phyloP scores from a whole-genome alignment of 2,797 vertebrate genomes.

The Macroramphosus scolopax region DNA sequence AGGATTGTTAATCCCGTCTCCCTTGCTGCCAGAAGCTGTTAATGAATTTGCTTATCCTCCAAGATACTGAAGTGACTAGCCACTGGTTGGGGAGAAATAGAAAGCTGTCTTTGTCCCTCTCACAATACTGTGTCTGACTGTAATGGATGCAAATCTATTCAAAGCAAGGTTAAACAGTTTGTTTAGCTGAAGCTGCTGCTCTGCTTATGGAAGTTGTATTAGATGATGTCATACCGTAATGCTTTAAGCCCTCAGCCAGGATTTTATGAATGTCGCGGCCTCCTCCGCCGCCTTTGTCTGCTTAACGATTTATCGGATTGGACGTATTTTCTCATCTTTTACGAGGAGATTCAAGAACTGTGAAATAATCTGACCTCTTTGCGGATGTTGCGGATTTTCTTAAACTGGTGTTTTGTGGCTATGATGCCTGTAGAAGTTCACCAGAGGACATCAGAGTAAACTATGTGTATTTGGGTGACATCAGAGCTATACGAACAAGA shows the following conservation, averaged over 20 bases:
- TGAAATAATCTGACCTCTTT: too few relatives aligned
- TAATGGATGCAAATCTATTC: conserved; percentile 75
- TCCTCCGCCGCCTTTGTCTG: conserved; percentile 24
- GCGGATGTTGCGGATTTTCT: too few relatives aligned
- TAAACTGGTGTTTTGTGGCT: too few relatives aligned
- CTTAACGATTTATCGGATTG: conserved; percentile 35
- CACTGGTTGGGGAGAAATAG: conserved; percentile 31
- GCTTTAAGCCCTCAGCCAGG: conserved; percentile 30
- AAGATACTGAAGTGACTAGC: conserved; percentile 67
- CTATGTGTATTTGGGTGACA: too few relatives aligned
- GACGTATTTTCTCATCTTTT: conserved; percentile 19
- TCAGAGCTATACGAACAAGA: too few relatives aligned
- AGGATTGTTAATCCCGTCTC: conserved; percentile 79
- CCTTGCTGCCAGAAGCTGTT: conserved; percentile 71
- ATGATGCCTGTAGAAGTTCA: too few relatives aligned
- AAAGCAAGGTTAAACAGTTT: conserved; percentile 65
- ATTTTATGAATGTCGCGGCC: conserved; percentile 22
- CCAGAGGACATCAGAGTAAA: too few relatives aligned
- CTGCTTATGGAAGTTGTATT: conserved; percentile 57
- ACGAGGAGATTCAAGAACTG: background rate
- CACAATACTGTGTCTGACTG: conserved; percentile 40
- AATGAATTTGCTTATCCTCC: conserved; percentile 80
- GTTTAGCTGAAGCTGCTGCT: conserved; percentile 45
- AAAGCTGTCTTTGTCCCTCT: conserved; percentile 53
- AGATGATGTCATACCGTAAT: conserved; percentile 53